phyloP scores from a whole-genome alignment of 2,797 vertebrate genomes.

The Anolis apletophallus region DNA sequence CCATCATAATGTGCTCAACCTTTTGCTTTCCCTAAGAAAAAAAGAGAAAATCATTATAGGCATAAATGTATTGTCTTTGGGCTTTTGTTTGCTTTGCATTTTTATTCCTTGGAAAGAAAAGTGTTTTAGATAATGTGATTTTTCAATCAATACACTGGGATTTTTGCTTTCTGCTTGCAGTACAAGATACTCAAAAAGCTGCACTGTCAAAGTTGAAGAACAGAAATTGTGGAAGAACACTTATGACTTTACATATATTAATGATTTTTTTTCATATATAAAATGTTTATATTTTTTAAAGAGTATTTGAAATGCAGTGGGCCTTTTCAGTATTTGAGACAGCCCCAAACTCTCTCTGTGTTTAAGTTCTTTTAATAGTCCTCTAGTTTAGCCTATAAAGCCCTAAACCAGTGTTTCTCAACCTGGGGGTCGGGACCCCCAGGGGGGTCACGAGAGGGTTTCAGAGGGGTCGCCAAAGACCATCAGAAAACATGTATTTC shows the following conservation, averaged over 20 bases:
- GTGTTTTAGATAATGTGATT: constrained; percentile 75
- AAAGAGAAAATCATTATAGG: constrained; percentile 66
- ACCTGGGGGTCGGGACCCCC: too few species aligned
- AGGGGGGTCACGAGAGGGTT: too few species aligned
- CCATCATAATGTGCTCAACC: constrained; percentile 80
- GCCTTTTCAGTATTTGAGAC: constrained; percentile 73
- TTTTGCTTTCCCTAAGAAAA: constrained; percentile 72
- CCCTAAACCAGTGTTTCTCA: too few species aligned
- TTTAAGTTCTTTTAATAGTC: constrained; percentile 82
- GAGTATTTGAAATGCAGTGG: constrained; percentile 74
- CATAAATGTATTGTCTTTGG: constrained; percentile 65
- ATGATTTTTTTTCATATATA: constrained; percentile 67
- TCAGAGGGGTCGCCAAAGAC: too few species aligned
- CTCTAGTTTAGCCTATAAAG: constrained; percentile 75
- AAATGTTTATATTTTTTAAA: constrained; percentile 80
- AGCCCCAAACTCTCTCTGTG: constrained; percentile 71
- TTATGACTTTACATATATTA: constrained; percentile 72
- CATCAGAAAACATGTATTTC: too few species aligned
- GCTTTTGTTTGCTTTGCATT: constrained; percentile 73
- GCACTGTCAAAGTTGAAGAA: constrained; percentile 67
- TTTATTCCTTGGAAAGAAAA: constrained; percentile 66
- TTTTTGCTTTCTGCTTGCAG: constrained; percentile 74
- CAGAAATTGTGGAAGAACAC: constrained; percentile 76
- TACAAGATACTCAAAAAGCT: constrained; percentile 72
- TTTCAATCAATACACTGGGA: constrained; percentile 74